Evolutionary conservation across 2,797 vertebrate species (phyloP).

Genomic region (Pangasius krempfi): DNA sequence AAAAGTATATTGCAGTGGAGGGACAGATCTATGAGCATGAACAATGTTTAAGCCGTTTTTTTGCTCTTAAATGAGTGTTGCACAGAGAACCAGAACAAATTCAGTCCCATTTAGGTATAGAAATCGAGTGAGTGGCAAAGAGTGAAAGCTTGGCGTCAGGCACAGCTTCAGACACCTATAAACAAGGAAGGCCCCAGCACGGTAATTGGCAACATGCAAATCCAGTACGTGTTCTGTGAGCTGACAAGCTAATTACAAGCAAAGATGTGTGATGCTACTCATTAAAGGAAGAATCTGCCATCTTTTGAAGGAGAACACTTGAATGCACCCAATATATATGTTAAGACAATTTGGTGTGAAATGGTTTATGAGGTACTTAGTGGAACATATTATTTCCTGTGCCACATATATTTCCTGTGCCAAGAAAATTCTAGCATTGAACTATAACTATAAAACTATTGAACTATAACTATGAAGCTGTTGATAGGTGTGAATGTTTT

Average conservation of each 20-base stretch:
- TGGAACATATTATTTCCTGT: neutral
- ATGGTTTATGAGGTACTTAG: neutral
- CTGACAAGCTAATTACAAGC: constrained; percentile 46
- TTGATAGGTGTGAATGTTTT: neutral
- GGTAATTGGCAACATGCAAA: constrained; percentile 47
- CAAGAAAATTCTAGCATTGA: neutral
- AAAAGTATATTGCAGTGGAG: neutral
- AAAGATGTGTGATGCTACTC: neutral
- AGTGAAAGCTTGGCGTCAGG: constrained; percentile 44
- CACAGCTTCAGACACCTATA: constrained; percentile 48
- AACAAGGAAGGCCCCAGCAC: constrained; percentile 53
- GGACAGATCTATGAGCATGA: constrained; percentile 25
- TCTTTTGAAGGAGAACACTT: neutral
- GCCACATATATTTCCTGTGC: neutral
- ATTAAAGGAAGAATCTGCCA: neutral
- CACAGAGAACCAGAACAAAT: constrained; percentile 5
- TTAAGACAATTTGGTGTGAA: neutral
- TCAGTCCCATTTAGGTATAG: constrained; percentile 20
- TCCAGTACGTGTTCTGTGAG: constrained; percentile 28
- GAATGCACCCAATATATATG: neutral
- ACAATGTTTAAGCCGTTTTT: neutral
- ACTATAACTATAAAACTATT: neutral
- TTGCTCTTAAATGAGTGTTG: neutral
- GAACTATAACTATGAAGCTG: neutral
- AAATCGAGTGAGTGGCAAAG: constrained; percentile 45